phyloP scores from a whole-genome alignment of 2,888 invertebrate species.

The Liopterus haemorrhoidalis region DNA sequence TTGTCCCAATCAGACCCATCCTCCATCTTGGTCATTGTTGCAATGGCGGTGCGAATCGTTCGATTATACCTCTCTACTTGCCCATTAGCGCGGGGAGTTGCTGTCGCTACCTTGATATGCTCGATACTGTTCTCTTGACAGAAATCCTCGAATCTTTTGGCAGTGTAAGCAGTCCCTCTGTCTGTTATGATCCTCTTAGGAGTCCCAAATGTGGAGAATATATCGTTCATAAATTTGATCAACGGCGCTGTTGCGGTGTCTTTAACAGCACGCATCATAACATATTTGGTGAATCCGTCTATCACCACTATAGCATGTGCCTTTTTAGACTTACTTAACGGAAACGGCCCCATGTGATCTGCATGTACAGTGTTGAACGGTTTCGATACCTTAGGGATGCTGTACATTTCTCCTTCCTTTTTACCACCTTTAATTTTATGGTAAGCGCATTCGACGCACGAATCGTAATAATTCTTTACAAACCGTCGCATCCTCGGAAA shows the following conservation, averaged over 20 bases:
- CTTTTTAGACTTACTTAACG: conserved; percentile 34
- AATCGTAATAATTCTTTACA: conserved; percentile 38
- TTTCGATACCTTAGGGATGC: conserved; percentile 38
- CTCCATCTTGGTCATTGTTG: conserved; percentile 29
- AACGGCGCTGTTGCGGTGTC: conserved; percentile 35
- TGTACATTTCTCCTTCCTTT: conserved; percentile 37
- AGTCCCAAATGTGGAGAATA: conserved; percentile 36
- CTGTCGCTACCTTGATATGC: conserved; percentile 29
- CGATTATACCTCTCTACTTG: conserved; percentile 35
- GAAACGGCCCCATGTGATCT: conserved; percentile 43
- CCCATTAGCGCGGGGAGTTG: conserved; percentile 37
- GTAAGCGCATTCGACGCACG: conserved; percentile 40
- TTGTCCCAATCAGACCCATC: conserved; percentile 32
- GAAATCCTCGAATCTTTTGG: conserved; percentile 36
- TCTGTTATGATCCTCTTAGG: conserved; percentile 39
- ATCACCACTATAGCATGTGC: too few relatives aligned
- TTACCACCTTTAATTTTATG: conserved; percentile 33
- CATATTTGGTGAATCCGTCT: conserved; percentile 41
- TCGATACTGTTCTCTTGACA: conserved; percentile 35
- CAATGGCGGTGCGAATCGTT: conserved; percentile 27
- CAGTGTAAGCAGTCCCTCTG: conserved; percentile 40
- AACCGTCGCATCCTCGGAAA: conserved; percentile 36
- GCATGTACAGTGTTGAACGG: conserved; percentile 42
- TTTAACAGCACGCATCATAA: conserved; percentile 36
- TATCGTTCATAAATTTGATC: conserved; percentile 33